Percentiles rank a stretch among this genome's conserved stretches.
phyloP scores from a whole-genome alignment of 2,888 invertebrate species.

The Tenthredo amoena region DNA sequence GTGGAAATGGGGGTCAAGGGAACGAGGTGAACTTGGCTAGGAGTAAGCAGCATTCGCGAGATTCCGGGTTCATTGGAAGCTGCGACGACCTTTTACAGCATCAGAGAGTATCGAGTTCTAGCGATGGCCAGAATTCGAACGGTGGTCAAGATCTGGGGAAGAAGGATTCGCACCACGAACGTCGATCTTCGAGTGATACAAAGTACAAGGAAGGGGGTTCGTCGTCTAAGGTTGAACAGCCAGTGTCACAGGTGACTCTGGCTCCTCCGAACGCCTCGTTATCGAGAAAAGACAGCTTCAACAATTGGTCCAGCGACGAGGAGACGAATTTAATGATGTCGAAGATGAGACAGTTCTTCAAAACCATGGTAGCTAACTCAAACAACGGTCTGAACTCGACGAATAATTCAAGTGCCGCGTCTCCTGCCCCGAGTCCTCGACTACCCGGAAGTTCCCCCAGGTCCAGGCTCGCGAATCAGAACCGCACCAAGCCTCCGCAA shows the following conservation, averaged over 20 bases:
- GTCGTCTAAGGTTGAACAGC: constrained; percentile 61
- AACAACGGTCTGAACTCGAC: constrained; percentile 78
- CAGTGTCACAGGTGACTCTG: constrained; percentile 76
- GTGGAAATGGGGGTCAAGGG: constrained; percentile 57
- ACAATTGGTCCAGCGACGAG: constrained; percentile 96
- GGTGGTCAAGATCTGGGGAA: constrained; percentile 55
- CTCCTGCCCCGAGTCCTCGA: constrained; percentile 80
- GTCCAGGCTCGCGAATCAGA: constrained; percentile 70
- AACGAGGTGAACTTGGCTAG: constrained; percentile 75
- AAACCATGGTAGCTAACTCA: constrained; percentile 89
- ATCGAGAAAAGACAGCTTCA: constrained; percentile 93
- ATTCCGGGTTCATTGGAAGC: constrained; percentile 94
- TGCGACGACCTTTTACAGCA: constrained; percentile 91
- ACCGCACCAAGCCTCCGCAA: constrained; percentile 89
- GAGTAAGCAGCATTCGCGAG: constrained; percentile 90
- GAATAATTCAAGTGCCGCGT: constrained; percentile 80
- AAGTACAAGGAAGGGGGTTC: constrained; percentile 53
- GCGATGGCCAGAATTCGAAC: constrained; percentile 57
- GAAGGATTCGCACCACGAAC: constrained; percentile 54
- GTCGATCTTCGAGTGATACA: constrained; percentile 30
- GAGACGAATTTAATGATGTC: constrained; percentile 97
- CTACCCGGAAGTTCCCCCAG: constrained; percentile 67
- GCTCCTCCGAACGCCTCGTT: constrained; percentile 82
- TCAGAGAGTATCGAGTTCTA: constrained; percentile 73
- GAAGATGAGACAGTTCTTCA: constrained; percentile 95